Conservation (phyloP, 2,113 vertebrate genomes). For the Amphiprion percula region DNA sequence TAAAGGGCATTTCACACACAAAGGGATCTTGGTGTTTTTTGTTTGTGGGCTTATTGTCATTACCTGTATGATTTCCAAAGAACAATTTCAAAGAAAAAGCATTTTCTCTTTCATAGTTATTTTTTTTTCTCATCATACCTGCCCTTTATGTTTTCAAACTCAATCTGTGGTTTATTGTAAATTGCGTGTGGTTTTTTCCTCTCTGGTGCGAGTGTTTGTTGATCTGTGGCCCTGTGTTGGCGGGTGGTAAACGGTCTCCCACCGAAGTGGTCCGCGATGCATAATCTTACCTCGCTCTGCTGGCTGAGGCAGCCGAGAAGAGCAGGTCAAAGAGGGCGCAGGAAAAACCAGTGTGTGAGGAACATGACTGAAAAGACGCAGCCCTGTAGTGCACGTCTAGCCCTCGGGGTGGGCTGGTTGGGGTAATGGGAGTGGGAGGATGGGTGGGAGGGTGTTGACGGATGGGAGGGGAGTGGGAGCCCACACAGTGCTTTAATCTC, state of each 20-base stretch:
- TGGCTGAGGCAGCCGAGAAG: constrained; percentile 70
- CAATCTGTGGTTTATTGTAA: constrained; percentile 5
- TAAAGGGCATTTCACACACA: constrained; percentile 18
- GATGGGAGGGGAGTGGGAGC: constrained; percentile 39
- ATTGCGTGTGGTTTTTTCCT: constrained; percentile 4
- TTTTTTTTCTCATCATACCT: background rate
- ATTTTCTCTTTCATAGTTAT: background rate
- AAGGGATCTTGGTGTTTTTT: constrained; percentile 5
- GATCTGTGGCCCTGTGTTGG: constrained; percentile 65
- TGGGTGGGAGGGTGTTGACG: constrained; percentile 51
- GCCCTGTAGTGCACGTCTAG: constrained; percentile 69
- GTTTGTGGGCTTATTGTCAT: background rate
- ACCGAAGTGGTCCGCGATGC: constrained; percentile 77
- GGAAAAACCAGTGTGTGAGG: constrained; percentile 70
- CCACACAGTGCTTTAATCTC: constrained; percentile 75
- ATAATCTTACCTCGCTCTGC: constrained; percentile 77
- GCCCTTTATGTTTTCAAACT: background rate
- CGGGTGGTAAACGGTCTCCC: constrained; percentile 78
- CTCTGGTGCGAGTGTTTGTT: constrained; percentile 61
- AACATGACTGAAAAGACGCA: constrained; percentile 76
- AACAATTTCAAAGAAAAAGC: background rate
- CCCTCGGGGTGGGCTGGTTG: constrained; percentile 63
- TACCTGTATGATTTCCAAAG: background rate
- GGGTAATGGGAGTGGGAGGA: constrained; percentile 40
- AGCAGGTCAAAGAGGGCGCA: constrained; percentile 77